Conservation (phyloP, 2,797 vertebrate genomes). For the Anguilla obscura region DNA sequence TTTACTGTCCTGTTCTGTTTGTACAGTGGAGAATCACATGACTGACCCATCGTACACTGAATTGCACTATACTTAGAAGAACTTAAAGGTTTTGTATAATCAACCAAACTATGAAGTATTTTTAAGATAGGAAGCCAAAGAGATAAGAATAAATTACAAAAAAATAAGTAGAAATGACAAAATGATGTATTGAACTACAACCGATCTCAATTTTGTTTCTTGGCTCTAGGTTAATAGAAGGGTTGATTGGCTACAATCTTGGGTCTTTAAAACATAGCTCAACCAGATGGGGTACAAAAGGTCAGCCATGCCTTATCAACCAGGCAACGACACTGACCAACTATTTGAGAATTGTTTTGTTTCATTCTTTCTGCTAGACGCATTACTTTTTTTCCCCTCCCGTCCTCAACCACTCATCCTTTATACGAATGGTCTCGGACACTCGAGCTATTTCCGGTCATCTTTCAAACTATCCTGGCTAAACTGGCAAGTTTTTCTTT, state of each 20-base stretch:
- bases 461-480: not conserved
- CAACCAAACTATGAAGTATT: slow-evolving; percentile 31
- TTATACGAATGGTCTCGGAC: not conserved
- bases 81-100: slow-evolving; percentile 30
- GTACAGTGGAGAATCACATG: slow-evolving; percentile 22
- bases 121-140: slow-evolving; percentile 11
- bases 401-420: slow-evolving; percentile 1
- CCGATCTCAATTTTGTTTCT: slow-evolving; percentile 31
- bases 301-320: slow-evolving; percentile 63
- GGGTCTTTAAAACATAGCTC: slow-evolving; percentile 34
- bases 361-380: slow-evolving; percentile 3
- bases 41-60: not conserved
- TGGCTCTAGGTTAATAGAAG: slow-evolving; percentile 40
- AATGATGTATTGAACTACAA: slow-evolving; percentile 38
- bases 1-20: not conserved
- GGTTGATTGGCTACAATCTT: slow-evolving; percentile 35
- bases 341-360: not conserved
- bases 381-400: not conserved
- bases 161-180: slow-evolving; percentile 38
- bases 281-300: slow-evolving; percentile 39
- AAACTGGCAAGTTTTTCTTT: no score
- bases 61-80: slow-evolving; percentile 27
- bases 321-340: not conserved
- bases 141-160: slow-evolving; percentile 36
- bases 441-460: not conserved